Evolutionary conservation across 2,113 vertebrate species (phyloP).

Genomic region (Candoia aspera): DNA sequence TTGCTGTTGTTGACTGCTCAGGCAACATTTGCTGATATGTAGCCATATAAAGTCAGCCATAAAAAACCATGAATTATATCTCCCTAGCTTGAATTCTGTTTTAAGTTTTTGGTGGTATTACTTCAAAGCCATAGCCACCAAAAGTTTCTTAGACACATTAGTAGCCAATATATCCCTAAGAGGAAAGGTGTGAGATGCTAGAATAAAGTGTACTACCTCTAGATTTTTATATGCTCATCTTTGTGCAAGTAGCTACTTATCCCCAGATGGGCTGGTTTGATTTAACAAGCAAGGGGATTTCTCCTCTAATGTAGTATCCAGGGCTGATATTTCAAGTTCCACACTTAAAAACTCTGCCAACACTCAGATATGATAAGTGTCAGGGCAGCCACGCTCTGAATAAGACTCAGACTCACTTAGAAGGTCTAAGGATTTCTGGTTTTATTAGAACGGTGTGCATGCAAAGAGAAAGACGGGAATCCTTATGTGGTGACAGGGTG

Average conservation of each 20-base stretch:
- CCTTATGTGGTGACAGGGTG: no score
- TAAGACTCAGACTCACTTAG: no score
- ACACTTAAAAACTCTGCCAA: neutral
- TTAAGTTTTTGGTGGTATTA: neutral
- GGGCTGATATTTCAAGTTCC: neutral
- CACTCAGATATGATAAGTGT: neutral
- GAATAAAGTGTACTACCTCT: neutral
- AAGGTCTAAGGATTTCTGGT: no score
- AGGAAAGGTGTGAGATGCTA: neutral
- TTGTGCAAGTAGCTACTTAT: neutral
- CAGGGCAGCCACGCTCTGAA: no score
- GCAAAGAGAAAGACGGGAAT: no score
- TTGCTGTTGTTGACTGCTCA: neutral
- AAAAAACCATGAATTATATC: neutral
- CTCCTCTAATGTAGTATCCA: neutral
- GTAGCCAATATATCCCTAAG: neutral
- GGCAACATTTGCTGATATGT: neutral
- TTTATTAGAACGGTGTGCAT: no score
- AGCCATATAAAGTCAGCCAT: neutral
- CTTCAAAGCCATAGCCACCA: neutral
- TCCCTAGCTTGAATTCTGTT: neutral
- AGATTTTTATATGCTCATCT: neutral
- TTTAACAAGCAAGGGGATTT: neutral
- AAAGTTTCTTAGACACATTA: neutral
- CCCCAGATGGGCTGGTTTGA: neutral